These are phyloP conservation scores for Prosopocoilus inquinatus DNA, from an alignment of 2,888 invertebrate species.

Conservation along the genomic window DNA sequence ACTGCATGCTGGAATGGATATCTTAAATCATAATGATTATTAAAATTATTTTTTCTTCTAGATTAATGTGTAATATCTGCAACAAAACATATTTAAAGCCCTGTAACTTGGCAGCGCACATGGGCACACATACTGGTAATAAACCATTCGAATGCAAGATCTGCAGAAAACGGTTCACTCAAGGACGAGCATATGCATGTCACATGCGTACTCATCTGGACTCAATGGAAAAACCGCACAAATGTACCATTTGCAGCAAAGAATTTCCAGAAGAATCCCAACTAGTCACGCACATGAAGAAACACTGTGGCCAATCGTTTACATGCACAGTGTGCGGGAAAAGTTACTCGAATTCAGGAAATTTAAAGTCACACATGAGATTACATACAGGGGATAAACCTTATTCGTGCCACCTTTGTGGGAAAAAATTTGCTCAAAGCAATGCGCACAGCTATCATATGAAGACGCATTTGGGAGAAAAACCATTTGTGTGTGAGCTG, in stretches of 20 bases:
- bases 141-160: slow-evolving; percentile 35
- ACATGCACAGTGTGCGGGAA: slow-evolving; percentile 35
- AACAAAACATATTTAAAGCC: slow-evolving; percentile 36
- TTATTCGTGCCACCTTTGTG: slow-evolving; percentile 37
- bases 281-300: slow-evolving; percentile 32
- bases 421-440: slow-evolving; percentile 34
- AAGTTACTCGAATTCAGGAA: slow-evolving; percentile 35
- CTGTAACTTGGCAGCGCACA: slow-evolving; percentile 36
- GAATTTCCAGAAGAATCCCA: slow-evolving; percentile 33
- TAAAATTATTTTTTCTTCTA: background rate
- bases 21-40: too few relatives aligned
- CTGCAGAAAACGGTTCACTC: slow-evolving; percentile 36
- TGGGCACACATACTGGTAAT: slow-evolving; percentile 35
- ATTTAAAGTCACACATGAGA: slow-evolving; percentile 30
- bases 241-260: slow-evolving; percentile 33
- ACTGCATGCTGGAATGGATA: background rate
- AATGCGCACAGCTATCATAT: slow-evolving; percentile 32
- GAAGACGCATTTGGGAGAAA: slow-evolving; percentile 33
- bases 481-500: slow-evolving; percentile 29
- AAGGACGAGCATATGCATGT: slow-evolving; percentile 36
- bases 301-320: slow-evolving; percentile 27
- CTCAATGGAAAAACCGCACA: slow-evolving; percentile 22
- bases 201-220: slow-evolving; percentile 36
- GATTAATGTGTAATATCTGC: slow-evolving; percentile 33
- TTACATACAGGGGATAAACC: slow-evolving; percentile 35